phyloP scores from a whole-genome alignment of 2,797 vertebrate species.

The Mallotus villosus region DNA sequence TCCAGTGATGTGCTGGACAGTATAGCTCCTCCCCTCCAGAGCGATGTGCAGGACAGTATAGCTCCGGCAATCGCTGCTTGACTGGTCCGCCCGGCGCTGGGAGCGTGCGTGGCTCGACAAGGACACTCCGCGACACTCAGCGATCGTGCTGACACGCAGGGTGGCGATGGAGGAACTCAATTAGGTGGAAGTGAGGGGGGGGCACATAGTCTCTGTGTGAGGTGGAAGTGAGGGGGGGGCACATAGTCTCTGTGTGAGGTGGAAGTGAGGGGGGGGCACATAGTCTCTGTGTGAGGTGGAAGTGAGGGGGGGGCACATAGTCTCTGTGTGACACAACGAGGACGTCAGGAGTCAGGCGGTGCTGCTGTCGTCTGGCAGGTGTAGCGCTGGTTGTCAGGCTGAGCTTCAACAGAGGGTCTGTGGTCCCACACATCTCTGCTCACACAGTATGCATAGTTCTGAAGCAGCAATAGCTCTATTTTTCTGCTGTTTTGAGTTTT shows the following conservation, averaged over 20 bases:
- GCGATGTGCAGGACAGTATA: too few species aligned
- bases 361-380: slow-evolving; percentile 12
- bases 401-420: slow-evolving; percentile 7
- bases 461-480: not conserved
- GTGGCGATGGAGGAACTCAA: slow-evolving; percentile 17
- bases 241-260: slow-evolving; percentile 10
- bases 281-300: too few species aligned
- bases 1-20: too few species aligned
- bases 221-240: too few species aligned
- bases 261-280: slow-evolving; percentile 25
- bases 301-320: slow-evolving; percentile 19
- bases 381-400: slow-evolving; percentile 18
- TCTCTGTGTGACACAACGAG: not conserved
- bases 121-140: too few species aligned
- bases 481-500: not conserved
- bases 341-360: slow-evolving; percentile 5
- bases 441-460: not conserved
- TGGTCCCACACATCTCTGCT: slow-evolving; percentile 5
- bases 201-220: slow-evolving; percentile 14
- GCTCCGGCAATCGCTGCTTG: not conserved
- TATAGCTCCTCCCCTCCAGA: too few species aligned
- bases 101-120: too few species aligned
- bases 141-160: not conserved
- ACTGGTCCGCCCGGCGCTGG: too few species aligned
- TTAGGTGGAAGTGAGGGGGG: slow-evolving; percentile 27